Evolutionary conservation across 2,797 vertebrate species (phyloP), one percentile per base, ranked within the genome.

Genomic region (Macropodus opercularis): DNA sequence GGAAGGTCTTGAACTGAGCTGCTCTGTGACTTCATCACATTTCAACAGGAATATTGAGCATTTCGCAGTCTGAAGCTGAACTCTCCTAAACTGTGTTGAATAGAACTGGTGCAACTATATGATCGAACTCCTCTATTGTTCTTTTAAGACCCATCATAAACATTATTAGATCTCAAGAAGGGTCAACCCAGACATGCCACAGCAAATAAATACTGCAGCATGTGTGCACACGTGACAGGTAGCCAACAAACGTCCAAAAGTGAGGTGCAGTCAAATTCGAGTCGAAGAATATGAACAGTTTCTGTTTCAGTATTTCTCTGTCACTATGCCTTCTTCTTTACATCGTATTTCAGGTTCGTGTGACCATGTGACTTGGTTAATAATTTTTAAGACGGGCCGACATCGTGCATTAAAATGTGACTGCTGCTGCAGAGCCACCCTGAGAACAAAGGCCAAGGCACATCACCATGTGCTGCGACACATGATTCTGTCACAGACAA

Each of bases 391-490:
- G 31, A 34, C 55, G 72, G 26, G 70, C 24, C 39, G 35, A 60
- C 31, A 72, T 47, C 66, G 19, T 84, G 81, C 61, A 64, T 69
- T 79, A 63, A 89, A 89, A 91, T 88, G 82, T 86, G 85, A 90
- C 69, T 66, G 60, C 42, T 63, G 67, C 67, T 72, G 52, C 22
- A 52, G 43, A 80, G 75, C 75, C 79, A 77, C 76, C 71, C 70
- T 75, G 32, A 51, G 82, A 82, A 69, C 86, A 92, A 90, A 90
- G 92, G 89, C 81, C 88, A 91, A 89, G 67, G 88, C 71, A 69
- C 70, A 78, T 43, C 72, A 59, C 49, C 76, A 74, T 83, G 80
- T 85, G 83, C 41, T n/a, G 27, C 7, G 71, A 71, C 76, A 77
- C 80, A 81, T 86, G 85, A 77, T 55, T 38, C 13, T 63, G 38